Percentiles rank a stretch among this genome's conserved stretches.
Conservation (phyloP, 2,113 vertebrate genomes). For the Rhinolophus sinicus region DNA sequence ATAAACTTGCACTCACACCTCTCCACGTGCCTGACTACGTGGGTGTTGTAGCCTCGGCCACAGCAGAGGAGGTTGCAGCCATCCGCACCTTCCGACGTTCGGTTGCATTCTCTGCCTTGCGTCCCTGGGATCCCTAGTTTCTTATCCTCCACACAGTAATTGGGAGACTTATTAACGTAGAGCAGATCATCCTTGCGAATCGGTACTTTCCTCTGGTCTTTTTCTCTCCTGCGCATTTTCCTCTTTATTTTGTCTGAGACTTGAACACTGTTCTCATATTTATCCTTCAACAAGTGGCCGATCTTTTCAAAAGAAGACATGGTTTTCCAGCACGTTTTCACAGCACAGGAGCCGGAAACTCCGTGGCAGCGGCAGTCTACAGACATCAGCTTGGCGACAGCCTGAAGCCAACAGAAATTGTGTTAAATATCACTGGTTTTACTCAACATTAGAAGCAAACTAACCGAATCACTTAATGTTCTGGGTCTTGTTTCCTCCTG, state of each 20-base stretch:
- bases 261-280: constrained; percentile 94
- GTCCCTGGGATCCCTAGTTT: constrained; percentile 92
- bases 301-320: constrained; percentile 95
- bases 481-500: not conserved
- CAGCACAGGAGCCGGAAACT: constrained; percentile 97
- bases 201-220: constrained; percentile 86
- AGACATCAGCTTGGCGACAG: constrained; percentile 93
- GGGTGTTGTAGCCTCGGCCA: constrained; percentile 96
- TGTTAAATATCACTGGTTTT: constrained; percentile 1
- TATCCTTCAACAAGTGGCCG: constrained; percentile 93
- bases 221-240: constrained; percentile 91
- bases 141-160: constrained; percentile 94
- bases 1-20: constrained; percentile 97
- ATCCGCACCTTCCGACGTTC: constrained; percentile 89
- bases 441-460: not conserved
- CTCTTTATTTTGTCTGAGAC: constrained; percentile 89
- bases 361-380: constrained; percentile 97
- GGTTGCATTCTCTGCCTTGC: constrained; percentile 93
- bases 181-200: constrained; percentile 91
- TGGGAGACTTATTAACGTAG: constrained; percentile 95
- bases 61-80: constrained; percentile 97
- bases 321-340: constrained; percentile 97
- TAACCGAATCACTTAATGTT: not conserved
- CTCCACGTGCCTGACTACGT: constrained; percentile 93
- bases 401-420: constrained; percentile 85